phyloP scores from a whole-genome alignment of 2,888 invertebrate species.

The Dryocosmus kuriphilus region DNA sequence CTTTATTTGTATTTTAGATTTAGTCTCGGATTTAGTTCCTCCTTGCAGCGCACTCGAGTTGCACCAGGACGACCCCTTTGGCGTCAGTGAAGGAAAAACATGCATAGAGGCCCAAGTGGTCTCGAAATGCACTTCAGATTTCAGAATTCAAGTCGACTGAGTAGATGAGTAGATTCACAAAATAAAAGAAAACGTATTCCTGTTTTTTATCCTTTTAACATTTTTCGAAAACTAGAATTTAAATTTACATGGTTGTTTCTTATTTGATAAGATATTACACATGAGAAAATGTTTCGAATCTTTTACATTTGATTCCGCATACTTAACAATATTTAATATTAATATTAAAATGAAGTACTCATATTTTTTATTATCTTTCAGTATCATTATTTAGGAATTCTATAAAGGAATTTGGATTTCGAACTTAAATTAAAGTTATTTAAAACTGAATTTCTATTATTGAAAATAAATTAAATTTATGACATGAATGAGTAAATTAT shows the following conservation, averaged over 20 bases:
- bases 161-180: not conserved
- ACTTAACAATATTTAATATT: too few relatives aligned
- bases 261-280: too few relatives aligned
- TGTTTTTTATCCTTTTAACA: not conserved
- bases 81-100: conserved; percentile 56
- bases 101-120: not conserved
- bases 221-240: too few relatives aligned
- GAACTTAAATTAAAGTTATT: too few relatives aligned
- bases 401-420: too few relatives aligned
- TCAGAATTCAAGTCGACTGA: too few relatives aligned
- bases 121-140: conserved; percentile 8
- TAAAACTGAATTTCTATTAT: not conserved
- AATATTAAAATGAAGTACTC: not conserved
- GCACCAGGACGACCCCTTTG: conserved; percentile 59
- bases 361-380: too few relatives aligned
- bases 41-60: conserved; percentile 64
- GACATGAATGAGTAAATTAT: not conserved
- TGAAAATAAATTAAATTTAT: not conserved
- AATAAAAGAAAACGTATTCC: not conserved
- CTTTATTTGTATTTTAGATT: conserved; percentile 57
- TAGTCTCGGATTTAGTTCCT: conserved; percentile 58
- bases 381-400: too few relatives aligned
- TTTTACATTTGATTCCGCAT: too few relatives aligned
- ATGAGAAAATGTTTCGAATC: too few relatives aligned
- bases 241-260: too few relatives aligned